These are phyloP conservation scores for Dolichotis patagonum DNA, from an alignment of 2,113 vertebrate species.

Conservation along the genomic window DNA sequence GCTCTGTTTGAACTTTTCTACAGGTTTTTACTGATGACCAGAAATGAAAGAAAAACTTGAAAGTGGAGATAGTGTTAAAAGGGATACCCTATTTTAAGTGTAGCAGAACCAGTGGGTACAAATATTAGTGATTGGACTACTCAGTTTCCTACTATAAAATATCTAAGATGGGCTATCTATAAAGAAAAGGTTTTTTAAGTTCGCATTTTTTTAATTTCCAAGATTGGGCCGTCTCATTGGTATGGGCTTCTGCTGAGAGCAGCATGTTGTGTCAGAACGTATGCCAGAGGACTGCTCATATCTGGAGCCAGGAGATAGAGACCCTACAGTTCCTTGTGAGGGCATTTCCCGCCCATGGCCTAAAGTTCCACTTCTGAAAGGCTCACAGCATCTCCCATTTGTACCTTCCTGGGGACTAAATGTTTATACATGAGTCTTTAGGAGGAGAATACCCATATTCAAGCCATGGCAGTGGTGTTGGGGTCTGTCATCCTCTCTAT, in stretches of 20 bases:
- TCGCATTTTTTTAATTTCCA: background rate
- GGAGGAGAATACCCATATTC: background rate
- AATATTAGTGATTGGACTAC: background rate
- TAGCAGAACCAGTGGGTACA: background rate
- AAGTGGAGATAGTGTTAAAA: background rate
- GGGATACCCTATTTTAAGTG: background rate
- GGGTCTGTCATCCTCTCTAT: background rate
- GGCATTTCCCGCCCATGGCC: background rate
- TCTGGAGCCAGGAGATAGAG: background rate
- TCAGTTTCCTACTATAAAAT: background rate
- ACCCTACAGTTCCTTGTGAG: background rate
- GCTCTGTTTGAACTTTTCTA: background rate
- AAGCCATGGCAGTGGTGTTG: background rate
- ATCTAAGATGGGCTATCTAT: background rate
- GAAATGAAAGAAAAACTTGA: constrained; percentile 14
- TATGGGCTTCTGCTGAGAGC: background rate
- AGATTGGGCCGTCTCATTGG: background rate
- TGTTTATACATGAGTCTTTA: background rate
- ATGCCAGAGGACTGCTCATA: background rate
- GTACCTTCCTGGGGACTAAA: background rate
- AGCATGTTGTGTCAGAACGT: background rate
- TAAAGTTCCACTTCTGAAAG: background rate
- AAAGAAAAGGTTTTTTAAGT: background rate
- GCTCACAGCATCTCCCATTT: background rate
- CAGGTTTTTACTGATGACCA: background rate